These are phyloP conservation scores for Boulengeromyrus knoepffleri DNA, from an alignment of 2,113 vertebrate species.

Conservation along the genomic window DNA sequence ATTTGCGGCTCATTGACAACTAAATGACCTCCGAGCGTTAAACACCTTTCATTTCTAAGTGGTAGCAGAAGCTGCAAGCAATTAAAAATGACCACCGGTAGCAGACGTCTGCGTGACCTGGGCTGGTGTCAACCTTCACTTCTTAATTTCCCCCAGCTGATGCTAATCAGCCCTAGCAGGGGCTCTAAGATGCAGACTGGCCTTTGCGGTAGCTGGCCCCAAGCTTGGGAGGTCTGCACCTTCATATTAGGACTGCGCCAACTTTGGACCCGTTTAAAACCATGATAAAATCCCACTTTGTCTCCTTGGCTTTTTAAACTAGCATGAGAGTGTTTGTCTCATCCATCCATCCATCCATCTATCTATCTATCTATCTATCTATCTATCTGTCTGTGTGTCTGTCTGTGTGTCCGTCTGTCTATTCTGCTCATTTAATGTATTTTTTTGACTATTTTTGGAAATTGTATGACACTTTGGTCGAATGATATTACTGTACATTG, in stretches of 20 bases:
- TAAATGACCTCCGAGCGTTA: neutral
- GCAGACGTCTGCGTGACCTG: neutral
- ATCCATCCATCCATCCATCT: neutral
- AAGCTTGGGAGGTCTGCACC: neutral
- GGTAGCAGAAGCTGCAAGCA: neutral
- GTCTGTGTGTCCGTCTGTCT: too few species aligned
- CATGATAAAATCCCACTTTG: neutral
- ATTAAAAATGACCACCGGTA: neutral
- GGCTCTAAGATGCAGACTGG: neutral
- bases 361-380: neutral
- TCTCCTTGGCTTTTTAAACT: neutral
- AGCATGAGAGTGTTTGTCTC: neutral
- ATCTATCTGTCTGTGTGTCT: too few species aligned
- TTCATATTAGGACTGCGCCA: neutral
- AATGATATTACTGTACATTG: neutral
- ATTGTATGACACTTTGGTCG: neutral
- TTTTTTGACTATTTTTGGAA: neutral
- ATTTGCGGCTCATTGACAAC: neutral
- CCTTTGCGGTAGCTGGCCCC: neutral
- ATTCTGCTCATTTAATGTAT: neutral
- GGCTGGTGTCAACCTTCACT: neutral
- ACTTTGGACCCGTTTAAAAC: too few species aligned
- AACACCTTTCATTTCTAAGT: neutral
- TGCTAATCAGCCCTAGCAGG: neutral
- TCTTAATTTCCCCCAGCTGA: neutral